phyloP scores from a whole-genome alignment of 2,888 invertebrate genomes.

The Spodoptera exigua region DNA sequence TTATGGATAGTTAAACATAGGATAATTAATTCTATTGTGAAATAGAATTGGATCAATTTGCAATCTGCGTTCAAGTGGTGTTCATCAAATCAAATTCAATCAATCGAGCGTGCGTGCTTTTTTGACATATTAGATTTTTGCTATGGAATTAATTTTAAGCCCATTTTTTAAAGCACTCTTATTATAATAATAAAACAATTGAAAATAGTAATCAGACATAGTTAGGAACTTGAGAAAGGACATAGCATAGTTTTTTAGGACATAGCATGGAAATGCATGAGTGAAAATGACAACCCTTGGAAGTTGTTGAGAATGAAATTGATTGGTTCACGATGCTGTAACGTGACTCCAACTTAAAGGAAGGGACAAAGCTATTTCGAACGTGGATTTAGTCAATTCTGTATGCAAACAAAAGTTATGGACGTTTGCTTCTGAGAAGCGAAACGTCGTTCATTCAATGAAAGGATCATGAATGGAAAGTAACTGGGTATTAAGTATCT shows the following conservation, averaged over 20 bases:
- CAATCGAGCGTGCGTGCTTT: conserved; percentile 13
- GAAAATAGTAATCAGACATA: too few relatives aligned
- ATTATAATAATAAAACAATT: neutral
- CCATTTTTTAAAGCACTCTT: neutral
- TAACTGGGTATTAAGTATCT: too few relatives aligned
- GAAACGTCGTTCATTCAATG: neutral
- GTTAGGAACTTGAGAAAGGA: too few relatives aligned
- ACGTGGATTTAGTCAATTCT: conserved; percentile 33
- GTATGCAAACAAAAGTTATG: conserved; percentile 33
- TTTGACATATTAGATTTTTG: conserved; percentile 10
- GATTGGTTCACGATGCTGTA: conserved; percentile 22
- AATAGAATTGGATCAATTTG: neutral
- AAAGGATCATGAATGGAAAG: neutral
- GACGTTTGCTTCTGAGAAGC: conserved; percentile 3
- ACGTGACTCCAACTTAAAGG: conserved; percentile 39
- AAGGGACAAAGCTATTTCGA: conserved; percentile 21
- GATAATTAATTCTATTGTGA: neutral
- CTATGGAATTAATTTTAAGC: neutral
- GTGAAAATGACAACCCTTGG: neutral
- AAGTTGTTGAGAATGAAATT: conserved; percentile 10
- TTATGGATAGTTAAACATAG: neutral
- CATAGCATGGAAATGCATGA: neutral
- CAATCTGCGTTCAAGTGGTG: neutral
- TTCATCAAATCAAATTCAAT: conserved; percentile 14
- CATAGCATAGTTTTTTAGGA: too few relatives aligned